phyloP scores from a whole-genome alignment of 2,888 invertebrate genomes.

The Euplexia lucipara region DNA sequence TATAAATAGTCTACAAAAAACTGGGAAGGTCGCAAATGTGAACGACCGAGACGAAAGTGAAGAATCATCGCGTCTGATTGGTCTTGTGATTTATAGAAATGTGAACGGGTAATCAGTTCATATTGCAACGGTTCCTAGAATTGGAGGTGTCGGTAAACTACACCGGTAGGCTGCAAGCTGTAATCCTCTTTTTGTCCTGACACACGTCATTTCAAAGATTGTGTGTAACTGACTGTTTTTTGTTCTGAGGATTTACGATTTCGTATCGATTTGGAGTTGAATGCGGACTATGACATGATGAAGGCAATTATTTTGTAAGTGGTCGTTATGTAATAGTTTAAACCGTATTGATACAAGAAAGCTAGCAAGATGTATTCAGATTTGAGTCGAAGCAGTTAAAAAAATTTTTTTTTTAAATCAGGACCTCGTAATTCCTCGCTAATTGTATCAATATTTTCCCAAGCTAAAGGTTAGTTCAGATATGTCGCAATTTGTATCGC shows the following conservation, averaged over 20 bases:
- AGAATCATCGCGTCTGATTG: slow-evolving; percentile 67
- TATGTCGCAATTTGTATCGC: slow-evolving; percentile 75
- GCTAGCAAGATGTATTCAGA: background rate
- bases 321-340: background rate
- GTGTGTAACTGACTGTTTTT: slow-evolving; percentile 30
- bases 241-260: slow-evolving; percentile 18
- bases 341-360: slow-evolving; percentile 7
- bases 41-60: slow-evolving; percentile 67
- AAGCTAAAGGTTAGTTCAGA: slow-evolving; percentile 56
- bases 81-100: slow-evolving; percentile 65
- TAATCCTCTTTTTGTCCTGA: slow-evolving; percentile 32
- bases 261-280: slow-evolving; percentile 19
- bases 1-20: slow-evolving; percentile 50
- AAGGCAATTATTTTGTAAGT: slow-evolving; percentile 15
- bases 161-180: slow-evolving; percentile 30
- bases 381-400: background rate
- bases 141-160: slow-evolving; percentile 47
- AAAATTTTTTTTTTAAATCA: background rate
- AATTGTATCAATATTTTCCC: slow-evolving; percentile 65
- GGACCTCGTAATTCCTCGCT: slow-evolving; percentile 24
- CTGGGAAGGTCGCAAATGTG: slow-evolving; percentile 62
- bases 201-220: slow-evolving; percentile 21
- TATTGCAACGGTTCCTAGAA: slow-evolving; percentile 59
- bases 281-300: slow-evolving; percentile 11
- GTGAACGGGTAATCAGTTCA: slow-evolving; percentile 62